These are phyloP conservation scores for Hydropsyche betteni DNA, from an alignment of 2,888 invertebrate species.

Conservation along the genomic window DNA sequence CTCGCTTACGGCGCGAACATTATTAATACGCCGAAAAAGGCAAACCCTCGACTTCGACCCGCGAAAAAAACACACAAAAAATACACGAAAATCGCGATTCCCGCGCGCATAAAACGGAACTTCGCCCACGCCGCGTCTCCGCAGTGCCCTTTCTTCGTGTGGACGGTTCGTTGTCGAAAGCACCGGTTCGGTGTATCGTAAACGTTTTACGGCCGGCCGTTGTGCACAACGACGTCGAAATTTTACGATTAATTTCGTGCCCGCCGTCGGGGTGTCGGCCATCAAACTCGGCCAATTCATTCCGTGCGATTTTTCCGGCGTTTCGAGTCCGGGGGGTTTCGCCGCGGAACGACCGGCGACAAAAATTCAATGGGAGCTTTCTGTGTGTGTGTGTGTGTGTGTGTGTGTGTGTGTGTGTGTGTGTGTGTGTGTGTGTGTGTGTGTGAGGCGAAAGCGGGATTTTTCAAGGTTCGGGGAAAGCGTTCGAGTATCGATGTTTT, in stretches of 20 bases:
- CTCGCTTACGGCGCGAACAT: too few species aligned
- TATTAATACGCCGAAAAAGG: too few species aligned
- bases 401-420: too few species aligned
- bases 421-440: too few species aligned
- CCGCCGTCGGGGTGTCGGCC: constrained; percentile 21
- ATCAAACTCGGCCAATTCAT: constrained; percentile 44
- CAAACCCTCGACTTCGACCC: neutral
- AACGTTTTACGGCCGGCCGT: constrained; percentile 40
- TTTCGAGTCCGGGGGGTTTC: neutral
- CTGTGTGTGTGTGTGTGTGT: too few species aligned
- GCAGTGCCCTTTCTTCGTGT: too few species aligned
- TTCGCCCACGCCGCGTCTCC: too few species aligned
- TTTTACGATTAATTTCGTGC: constrained; percentile 45
- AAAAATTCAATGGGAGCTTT: too few species aligned
- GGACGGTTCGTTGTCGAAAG: neutral
- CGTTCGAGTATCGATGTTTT: too few species aligned
- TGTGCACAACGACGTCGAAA: constrained; percentile 39
- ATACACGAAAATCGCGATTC: neutral
- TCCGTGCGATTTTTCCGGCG: constrained; percentile 18
- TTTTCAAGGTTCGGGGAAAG: too few species aligned
- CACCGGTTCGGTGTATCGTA: constrained; percentile 27
- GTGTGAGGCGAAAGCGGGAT: too few species aligned
- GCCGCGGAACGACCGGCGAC: too few species aligned
- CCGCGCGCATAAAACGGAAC: neutral
- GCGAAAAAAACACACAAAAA: neutral